Evolutionary conservation across 2,888 invertebrate species (phyloP), one percentile per base, ranked within the genome.

Genomic region (Exephanes ischioxanthus): DNA sequence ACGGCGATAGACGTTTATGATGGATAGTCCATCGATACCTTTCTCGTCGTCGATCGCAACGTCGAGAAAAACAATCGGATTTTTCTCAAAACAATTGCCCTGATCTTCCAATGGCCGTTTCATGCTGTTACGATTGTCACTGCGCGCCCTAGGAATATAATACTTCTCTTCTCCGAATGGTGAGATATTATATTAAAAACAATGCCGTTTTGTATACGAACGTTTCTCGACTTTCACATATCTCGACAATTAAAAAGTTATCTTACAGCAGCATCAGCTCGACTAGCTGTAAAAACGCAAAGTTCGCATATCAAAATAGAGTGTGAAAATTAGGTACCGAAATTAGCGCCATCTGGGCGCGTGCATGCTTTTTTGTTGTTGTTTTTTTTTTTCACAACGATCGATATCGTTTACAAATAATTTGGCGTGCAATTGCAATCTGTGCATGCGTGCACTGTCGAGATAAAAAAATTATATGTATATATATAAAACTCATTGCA

Each of bases 41-140:
- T 95, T 95, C 91, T 96, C 96, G 67, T 95, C 94, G 86, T 95
- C 96, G 89, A 97, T 96, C 89, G 95, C 95, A 86, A 97, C 95
- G 92, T 97, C 97, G 85, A 97, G 94, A 93, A 95, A 97, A 72
- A 97, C 97, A 83, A 97, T 93, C 3, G 96, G 96, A 94, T 97
- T 97, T 7, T 88, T 89, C 37, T 88, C 66, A 26, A 48, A 76
- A n/a, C 33, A 73, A 84, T 77, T 80, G 61, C 7, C 80, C 33
- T 71, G 73, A 77, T 91, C 85, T 45, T 86, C 86, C 48, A 88
- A 80, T 3, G 89, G 88, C 63, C 88, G 88, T 78, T 89, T 90
- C 91, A 91, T 92, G 26, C 82, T 85, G 53, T 78, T 48, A 22
- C 33, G 30, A 68, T 75, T 11, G n/a, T 22, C 9, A 48, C 48